A percentile compares a stretch with the other conserved stretches of the same genome.
Conservation (phyloP, 2,797 vertebrate species). For the Cirrhinus mrigala region DNA sequence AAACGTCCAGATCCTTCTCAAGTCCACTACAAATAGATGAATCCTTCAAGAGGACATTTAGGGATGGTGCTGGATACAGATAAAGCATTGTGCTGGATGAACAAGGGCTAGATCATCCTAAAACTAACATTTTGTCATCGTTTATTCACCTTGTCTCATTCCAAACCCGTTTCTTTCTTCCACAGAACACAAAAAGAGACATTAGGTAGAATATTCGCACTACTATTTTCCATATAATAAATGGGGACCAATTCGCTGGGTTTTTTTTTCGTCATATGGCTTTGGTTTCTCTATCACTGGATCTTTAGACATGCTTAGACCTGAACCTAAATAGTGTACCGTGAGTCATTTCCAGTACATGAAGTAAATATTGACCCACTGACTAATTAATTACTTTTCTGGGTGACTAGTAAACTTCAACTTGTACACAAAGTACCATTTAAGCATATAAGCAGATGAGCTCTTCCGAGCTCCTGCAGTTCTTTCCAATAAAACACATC, state of each 20-base stretch:
- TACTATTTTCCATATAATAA: neutral
- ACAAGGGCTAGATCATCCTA: too few relatives aligned
- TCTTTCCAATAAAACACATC: slow-evolving; percentile 26
- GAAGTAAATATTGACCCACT: neutral
- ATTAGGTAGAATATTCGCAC: neutral
- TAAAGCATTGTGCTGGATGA: neutral
- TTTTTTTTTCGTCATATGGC: neutral
- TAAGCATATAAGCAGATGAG: neutral
- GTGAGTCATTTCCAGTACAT: neutral
- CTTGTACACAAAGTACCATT: slow-evolving; percentile 1
- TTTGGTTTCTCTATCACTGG: neutral
- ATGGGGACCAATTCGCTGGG: neutral
- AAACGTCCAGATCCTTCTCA: slow-evolving; percentile 38
- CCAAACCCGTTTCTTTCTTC: neutral
- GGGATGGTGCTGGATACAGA: slow-evolving; percentile 13
- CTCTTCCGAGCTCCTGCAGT: neutral
- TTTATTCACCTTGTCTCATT: neutral
- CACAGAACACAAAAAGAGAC: slow-evolving; percentile 5
- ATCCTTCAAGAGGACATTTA: slow-evolving; percentile 7
- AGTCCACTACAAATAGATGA: slow-evolving; percentile 43
- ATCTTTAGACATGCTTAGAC: neutral
- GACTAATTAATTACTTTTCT: neutral
- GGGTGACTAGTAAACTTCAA: neutral
- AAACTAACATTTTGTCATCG: slow-evolving; percentile 1
- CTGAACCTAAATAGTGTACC: neutral